phyloP scores from a whole-genome alignment of 2,797 vertebrate genomes.

The Dallia pectoralis region DNA sequence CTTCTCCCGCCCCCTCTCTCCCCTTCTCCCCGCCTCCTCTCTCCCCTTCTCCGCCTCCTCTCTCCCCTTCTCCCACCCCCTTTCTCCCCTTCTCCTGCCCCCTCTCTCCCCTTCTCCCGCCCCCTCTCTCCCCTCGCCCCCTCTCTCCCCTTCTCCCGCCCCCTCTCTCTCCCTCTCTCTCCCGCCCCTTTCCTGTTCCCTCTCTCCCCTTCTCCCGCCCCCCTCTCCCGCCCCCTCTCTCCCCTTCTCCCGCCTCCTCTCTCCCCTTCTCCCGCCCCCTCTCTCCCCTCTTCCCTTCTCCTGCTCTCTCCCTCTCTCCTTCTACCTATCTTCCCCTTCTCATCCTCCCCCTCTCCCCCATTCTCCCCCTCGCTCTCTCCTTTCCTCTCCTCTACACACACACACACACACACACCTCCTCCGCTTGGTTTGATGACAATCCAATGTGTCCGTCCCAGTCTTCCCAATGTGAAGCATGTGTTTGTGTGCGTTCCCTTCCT shows the following conservation, averaged over 20 bases:
- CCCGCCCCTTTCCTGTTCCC: too few relatives aligned
- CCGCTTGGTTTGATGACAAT: conserved; percentile 7
- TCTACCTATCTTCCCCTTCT: not conserved
- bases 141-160: not conserved
- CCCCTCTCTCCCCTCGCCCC: not conserved
- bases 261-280: too few relatives aligned
- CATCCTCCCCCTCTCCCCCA: not conserved
- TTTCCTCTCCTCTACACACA: conserved; percentile 17
- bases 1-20: not conserved
- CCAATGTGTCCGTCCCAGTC: conserved; percentile 12
- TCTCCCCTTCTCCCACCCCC: too few relatives aligned
- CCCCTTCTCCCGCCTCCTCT: not conserved
- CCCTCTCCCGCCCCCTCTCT: not conserved
- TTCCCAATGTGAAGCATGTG: conserved; percentile 1
- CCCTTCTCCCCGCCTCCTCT: too few relatives aligned
- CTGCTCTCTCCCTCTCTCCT: not conserved
- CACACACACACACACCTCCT: not conserved
- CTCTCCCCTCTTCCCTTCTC: too few relatives aligned
- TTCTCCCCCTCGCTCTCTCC: not conserved
- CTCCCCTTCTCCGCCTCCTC: not conserved
- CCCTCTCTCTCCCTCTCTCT: not conserved
- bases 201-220: too few relatives aligned
- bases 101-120: too few relatives aligned
- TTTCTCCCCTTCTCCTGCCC: too few relatives aligned
- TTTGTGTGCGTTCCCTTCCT: not conserved